Conservation (phyloP, 2,113 vertebrate genomes). For the Sinocyclocheilus maitianheensis region DNA sequence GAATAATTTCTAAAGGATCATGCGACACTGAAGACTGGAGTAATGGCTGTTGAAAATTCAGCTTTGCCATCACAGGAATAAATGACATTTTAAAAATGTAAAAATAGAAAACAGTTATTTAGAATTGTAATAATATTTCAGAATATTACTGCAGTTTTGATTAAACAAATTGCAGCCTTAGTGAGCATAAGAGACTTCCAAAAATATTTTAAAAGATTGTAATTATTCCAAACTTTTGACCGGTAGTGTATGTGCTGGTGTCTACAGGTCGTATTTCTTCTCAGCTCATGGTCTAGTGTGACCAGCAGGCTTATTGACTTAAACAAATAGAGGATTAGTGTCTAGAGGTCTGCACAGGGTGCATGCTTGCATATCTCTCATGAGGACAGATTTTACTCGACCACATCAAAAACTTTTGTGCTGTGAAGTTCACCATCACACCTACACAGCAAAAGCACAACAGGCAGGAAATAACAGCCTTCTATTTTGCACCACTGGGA, state of each 20-base stretch:
- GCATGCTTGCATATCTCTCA: conserved; percentile 19
- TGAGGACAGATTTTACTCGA: conserved; percentile 5
- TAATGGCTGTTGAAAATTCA: too few relatives aligned
- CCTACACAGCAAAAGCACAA: conserved; percentile 25
- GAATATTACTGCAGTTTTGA: too few relatives aligned
- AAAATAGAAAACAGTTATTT: too few relatives aligned
- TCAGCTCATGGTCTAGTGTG: neutral
- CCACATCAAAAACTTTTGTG: conserved; percentile 53
- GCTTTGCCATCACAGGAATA: too few relatives aligned
- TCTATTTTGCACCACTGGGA: conserved; percentile 24
- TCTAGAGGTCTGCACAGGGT: conserved; percentile 10
- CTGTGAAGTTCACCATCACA: conserved; percentile 35
- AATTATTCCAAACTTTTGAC: too few relatives aligned
- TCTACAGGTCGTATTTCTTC: neutral
- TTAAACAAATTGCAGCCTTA: too few relatives aligned
- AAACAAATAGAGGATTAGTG: neutral
- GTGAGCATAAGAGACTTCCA: too few relatives aligned
- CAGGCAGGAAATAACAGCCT: conserved; percentile 31
- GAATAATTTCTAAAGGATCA: too few relatives aligned
- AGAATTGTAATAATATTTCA: too few relatives aligned
- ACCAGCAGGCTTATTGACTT: neutral
- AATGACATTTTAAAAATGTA: too few relatives aligned
- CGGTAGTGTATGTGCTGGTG: neutral
- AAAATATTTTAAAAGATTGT: too few relatives aligned
- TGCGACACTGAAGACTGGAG: too few relatives aligned